Percentiles rank a stretch among this genome's conserved stretches.
Conservation (phyloP, 2,888 invertebrate species). For the Altica lythri region DNA sequence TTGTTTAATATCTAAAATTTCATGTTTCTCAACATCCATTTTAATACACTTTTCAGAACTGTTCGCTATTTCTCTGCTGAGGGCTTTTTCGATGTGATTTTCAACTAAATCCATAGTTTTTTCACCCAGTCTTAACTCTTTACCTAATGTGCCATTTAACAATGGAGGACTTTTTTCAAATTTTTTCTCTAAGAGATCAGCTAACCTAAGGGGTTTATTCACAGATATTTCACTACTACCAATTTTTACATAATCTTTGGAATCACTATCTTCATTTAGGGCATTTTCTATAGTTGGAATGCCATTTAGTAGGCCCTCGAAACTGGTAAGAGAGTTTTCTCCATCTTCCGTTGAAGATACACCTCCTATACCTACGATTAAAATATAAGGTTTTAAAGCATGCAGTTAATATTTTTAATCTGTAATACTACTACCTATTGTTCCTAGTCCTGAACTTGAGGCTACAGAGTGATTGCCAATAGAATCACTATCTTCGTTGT, state of each 20-base stretch:
- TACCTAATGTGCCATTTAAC: constrained; percentile 61
- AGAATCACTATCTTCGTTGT: constrained; percentile 58
- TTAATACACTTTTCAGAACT: constrained; percentile 34
- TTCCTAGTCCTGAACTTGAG: constrained; percentile 60
- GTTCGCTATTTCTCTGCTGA: constrained; percentile 48
- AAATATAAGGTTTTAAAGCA: too few species aligned
- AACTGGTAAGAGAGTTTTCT: constrained; percentile 66
- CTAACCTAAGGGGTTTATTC: constrained; percentile 76
- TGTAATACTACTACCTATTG: too few species aligned
- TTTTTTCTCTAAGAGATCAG: constrained; percentile 82
- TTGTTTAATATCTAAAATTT: too few species aligned
- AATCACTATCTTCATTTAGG: constrained; percentile 60
- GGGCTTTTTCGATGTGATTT: constrained; percentile 63
- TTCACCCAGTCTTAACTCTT: constrained; percentile 64
- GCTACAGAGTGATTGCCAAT: constrained; percentile 63
- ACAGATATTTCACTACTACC: constrained; percentile 46
- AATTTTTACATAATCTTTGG: constrained; percentile 56
- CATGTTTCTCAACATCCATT: constrained; percentile 28
- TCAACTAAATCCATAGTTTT: constrained; percentile 64
- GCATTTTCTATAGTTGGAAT: constrained; percentile 62
- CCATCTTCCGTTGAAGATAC: constrained; percentile 60
- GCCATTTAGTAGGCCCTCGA: constrained; percentile 67
- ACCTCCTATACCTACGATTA: constrained; percentile 55
- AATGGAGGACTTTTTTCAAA: constrained; percentile 64
- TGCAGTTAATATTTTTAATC: too few species aligned